Evolutionary conservation across 2,888 invertebrate genomes (phyloP).

Genomic region (Ennomos erosarius): DNA sequence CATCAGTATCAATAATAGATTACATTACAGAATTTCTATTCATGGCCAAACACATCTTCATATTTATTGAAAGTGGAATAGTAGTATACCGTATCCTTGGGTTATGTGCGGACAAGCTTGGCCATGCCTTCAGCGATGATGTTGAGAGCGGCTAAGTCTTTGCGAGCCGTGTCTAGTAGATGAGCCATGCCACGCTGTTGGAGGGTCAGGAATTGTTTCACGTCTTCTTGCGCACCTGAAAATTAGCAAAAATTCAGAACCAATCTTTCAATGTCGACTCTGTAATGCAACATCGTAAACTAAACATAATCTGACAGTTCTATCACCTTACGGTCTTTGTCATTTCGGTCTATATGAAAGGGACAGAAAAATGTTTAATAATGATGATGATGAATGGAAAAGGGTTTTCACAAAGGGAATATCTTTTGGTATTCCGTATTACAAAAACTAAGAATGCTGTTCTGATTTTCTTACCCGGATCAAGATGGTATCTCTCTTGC

Average conservation of each 20-base stretch:
- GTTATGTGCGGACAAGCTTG: slow-evolving; percentile 78
- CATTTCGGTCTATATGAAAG: too few relatives aligned
- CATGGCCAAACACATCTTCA: too few relatives aligned
- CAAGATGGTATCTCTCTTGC: slow-evolving; percentile 92
- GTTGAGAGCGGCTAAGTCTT: slow-evolving; percentile 91
- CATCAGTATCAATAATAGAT: too few relatives aligned
- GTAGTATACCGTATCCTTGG: slow-evolving; percentile 1
- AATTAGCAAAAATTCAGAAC: too few relatives aligned
- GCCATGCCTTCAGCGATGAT: slow-evolving; percentile 92
- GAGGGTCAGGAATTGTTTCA: slow-evolving; percentile 91
- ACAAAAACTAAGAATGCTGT: slow-evolving; percentile 2
- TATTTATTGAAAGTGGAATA: background rate
- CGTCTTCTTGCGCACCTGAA: slow-evolving; percentile 87
- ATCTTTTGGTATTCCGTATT: background rate
- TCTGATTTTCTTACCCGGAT: slow-evolving; percentile 77
- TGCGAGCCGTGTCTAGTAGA: slow-evolving; percentile 92
- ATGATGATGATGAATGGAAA: too few relatives aligned
- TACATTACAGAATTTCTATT: too few relatives aligned
- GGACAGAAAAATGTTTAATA: too few relatives aligned
- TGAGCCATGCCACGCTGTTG: slow-evolving; percentile 96
- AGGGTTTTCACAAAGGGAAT: too few relatives aligned
- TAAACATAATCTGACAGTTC: too few relatives aligned
- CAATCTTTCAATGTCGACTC: too few relatives aligned
- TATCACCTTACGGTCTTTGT: too few relatives aligned
- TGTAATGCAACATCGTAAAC: too few relatives aligned